These are phyloP conservation scores for Ethmia dodecea DNA, from an alignment of 2,888 invertebrate species.

Conservation along the genomic window DNA sequence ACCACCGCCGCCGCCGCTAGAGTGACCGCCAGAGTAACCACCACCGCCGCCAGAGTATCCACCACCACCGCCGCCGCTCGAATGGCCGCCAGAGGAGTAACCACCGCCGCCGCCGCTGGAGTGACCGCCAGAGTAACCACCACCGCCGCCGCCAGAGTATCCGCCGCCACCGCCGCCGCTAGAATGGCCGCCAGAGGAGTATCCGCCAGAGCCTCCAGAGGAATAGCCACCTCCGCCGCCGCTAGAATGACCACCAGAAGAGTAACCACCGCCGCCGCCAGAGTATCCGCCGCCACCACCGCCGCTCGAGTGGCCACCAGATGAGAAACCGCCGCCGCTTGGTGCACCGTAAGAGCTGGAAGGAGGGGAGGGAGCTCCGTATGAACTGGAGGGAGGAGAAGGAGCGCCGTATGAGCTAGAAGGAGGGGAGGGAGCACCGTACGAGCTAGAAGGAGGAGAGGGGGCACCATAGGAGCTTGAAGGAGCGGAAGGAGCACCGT, in stretches of 20 bases:
- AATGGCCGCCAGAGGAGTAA: conserved; percentile 18
- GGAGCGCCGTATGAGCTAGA: conserved; percentile 62
- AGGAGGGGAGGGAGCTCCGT: conserved; percentile 36
- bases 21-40: conserved; percentile 32
- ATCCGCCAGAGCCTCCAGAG: conserved; percentile 78
- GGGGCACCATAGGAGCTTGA: conserved; percentile 31
- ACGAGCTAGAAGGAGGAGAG: conserved; percentile 42
- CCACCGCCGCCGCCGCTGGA: conserved; percentile 15
- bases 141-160: conserved; percentile 38
- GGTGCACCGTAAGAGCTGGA: conserved; percentile 15
- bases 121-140: conserved; percentile 18
- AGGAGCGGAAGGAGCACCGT: conserved; percentile 54
- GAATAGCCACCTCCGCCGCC: conserved; percentile 70
- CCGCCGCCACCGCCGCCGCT: conserved; percentile 37
- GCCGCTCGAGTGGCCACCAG: conserved; percentile 16
- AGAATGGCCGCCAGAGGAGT: conserved; percentile 29
- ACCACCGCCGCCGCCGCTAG: conserved; percentile 23
- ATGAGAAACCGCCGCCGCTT: conserved; percentile 24
- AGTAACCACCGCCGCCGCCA: conserved; percentile 34
- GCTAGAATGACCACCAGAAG: conserved; percentile 25
- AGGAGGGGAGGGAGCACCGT: conserved; percentile 29
- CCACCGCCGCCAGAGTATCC: conserved; percentile 23
- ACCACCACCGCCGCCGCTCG: conserved; percentile 21
- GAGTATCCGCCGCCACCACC: conserved; percentile 27
- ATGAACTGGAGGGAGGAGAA: conserved; percentile 33